Conservation (phyloP, 2,888 invertebrate species). For the Graphium colonna region DNA sequence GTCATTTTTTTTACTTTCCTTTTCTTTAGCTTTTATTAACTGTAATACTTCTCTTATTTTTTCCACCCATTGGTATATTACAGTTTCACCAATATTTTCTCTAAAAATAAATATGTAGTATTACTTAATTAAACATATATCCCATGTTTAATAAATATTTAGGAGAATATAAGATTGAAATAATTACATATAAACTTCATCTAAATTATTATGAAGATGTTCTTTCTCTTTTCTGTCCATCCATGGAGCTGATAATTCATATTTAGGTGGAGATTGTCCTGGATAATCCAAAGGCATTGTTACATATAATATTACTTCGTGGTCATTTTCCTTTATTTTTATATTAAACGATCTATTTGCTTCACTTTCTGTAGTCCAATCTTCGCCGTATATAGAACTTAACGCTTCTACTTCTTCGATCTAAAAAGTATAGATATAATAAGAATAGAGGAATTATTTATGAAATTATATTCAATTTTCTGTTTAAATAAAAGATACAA, state of each 20-base stretch:
- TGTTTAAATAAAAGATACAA: constrained; percentile 4
- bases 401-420: constrained; percentile 86
- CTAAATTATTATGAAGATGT: constrained; percentile 75
- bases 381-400: constrained; percentile 84
- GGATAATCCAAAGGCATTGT: constrained; percentile 85
- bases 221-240: constrained; percentile 81
- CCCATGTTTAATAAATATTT: background rate
- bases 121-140: background rate
- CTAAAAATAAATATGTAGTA: constrained; percentile 50
- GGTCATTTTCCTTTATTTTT: constrained; percentile 68
- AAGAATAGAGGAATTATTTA: background rate
- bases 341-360: constrained; percentile 80
- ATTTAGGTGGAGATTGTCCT: constrained; percentile 81
- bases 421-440: constrained; percentile 42
- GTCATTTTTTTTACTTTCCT: constrained; percentile 27
- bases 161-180: background rate
- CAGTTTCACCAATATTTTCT: constrained; percentile 83
- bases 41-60: constrained; percentile 82
- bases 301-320: constrained; percentile 80
- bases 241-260: constrained; percentile 86
- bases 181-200: constrained; percentile 78
- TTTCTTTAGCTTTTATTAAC: constrained; percentile 44
- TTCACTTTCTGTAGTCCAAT: constrained; percentile 82
- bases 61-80: constrained; percentile 88
- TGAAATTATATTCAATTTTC: background rate